Conservation (phyloP, 2,113 vertebrate species). For the Malaclemys terrapin region DNA sequence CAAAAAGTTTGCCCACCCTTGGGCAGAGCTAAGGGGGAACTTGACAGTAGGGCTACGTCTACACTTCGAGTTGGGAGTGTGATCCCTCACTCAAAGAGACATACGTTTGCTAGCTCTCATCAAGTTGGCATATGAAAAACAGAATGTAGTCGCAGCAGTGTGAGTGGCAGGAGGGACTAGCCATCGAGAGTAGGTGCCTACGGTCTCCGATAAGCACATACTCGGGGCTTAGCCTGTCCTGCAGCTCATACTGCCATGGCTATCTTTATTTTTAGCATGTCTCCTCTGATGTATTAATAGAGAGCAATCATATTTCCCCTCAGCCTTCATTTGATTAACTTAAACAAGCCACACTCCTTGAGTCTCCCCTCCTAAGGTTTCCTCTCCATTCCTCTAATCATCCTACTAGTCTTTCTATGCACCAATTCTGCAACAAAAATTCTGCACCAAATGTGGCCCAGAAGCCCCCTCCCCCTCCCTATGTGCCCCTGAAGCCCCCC, state of each 20-base stretch:
- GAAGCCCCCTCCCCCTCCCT: too few relatives aligned
- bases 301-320: background rate
- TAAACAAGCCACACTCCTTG: background rate
- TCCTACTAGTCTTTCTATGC: background rate
- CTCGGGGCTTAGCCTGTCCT: background rate
- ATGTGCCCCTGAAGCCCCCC: too few relatives aligned
- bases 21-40: background rate
- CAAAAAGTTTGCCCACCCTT: too few relatives aligned
- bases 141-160: background rate
- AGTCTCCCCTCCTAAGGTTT: background rate
- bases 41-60: background rate
- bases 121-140: background rate
- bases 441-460: too few relatives aligned
- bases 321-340: background rate
- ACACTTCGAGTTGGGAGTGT: background rate
- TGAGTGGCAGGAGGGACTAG: background rate
- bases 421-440: too few relatives aligned
- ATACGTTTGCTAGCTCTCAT: too few relatives aligned
- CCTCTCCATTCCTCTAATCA: background rate
- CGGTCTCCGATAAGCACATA: background rate
- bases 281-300: background rate
- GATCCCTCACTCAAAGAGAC: background rate
- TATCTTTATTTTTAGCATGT: background rate
- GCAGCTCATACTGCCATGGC: background rate
- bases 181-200: background rate